Conservation (phyloP, 2,888 invertebrate species). For the Brachyopa scutellaris region DNA sequence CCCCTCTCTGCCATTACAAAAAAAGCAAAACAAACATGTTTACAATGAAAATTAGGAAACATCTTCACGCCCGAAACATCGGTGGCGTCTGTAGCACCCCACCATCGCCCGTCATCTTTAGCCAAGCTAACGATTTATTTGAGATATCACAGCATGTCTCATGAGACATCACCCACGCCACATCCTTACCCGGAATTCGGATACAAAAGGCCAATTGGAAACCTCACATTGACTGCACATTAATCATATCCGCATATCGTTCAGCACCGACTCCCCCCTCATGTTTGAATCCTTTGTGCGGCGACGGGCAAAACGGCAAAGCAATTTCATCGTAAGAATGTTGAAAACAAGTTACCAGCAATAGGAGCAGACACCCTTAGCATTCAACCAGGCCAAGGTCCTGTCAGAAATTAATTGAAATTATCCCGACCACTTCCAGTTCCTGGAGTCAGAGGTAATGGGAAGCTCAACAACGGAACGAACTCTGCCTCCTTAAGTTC, state of each 20-base stretch:
- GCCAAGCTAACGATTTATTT: neutral
- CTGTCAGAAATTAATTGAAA: slow-evolving; percentile 64
- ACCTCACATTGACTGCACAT: slow-evolving; percentile 33
- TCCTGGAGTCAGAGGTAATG: slow-evolving; percentile 4
- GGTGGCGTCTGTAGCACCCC: too few species aligned
- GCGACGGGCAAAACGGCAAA: too few species aligned
- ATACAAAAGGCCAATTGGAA: slow-evolving; percentile 39
- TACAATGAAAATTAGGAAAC: too few species aligned
- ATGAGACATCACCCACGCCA: neutral
- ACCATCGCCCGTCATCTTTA: neutral
- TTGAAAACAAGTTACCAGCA: slow-evolving; percentile 38
- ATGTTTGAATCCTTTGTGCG: neutral
- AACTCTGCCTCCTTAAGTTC: neutral
- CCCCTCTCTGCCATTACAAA: too few species aligned
- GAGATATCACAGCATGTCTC: neutral
- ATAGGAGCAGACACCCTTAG: slow-evolving; percentile 14
- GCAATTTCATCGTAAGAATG: slow-evolving; percentile 18
- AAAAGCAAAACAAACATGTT: too few species aligned
- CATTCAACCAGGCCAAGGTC: slow-evolving; percentile 28
- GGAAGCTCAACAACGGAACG: slow-evolving; percentile 2
- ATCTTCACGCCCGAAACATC: too few species aligned
- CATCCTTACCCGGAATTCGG: neutral
- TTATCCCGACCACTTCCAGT: slow-evolving; percentile 44
- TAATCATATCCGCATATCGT: slow-evolving; percentile 42
- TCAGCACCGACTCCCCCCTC: slow-evolving; percentile 1